Percentiles rank a stretch among this genome's conserved stretches.
Conservation (phyloP, 2,888 invertebrate genomes). For the Parapristionchus giblindavisi region DNA sequence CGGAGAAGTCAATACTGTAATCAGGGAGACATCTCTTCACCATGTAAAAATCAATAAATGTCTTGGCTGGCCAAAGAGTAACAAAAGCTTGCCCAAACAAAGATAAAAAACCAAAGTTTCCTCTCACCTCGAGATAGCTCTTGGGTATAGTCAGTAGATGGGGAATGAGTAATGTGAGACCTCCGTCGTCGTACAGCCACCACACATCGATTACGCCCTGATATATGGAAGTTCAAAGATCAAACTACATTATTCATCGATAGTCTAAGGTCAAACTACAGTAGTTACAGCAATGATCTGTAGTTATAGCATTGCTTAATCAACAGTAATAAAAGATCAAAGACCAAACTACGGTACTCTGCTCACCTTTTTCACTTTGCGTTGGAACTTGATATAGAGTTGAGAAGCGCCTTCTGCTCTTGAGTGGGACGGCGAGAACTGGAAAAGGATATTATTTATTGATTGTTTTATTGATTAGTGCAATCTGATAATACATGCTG, state of each 20-base stretch:
- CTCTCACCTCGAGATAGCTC: constrained; percentile 66
- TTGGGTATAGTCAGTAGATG: constrained; percentile 66
- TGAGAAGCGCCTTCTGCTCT: constrained; percentile 63
- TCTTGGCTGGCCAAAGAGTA: too few relatives aligned
- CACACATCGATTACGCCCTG: constrained; percentile 61
- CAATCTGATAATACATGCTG: not conserved
- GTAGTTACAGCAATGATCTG: too few relatives aligned
- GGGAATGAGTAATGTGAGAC: constrained; percentile 67
- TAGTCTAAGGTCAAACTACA: too few relatives aligned
- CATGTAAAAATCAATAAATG: too few relatives aligned
- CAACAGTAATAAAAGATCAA: too few relatives aligned
- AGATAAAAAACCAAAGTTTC: too few relatives aligned
- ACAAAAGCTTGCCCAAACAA: too few relatives aligned
- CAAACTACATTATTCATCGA: too few relatives aligned
- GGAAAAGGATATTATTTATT: constrained; percentile 39
- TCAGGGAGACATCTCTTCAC: too few relatives aligned
- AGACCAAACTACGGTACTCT: not conserved
- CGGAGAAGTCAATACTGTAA: constrained; percentile 90
- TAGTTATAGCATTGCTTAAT: too few relatives aligned
- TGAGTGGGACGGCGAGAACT: constrained; percentile 61
- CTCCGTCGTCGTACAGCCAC: constrained; percentile 95
- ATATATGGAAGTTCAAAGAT: not conserved
- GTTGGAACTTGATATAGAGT: constrained; percentile 67
- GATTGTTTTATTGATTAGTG: not conserved
- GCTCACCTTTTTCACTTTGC: constrained; percentile 59